Evolutionary conservation across 2,797 vertebrate species (phyloP), one percentile per base, ranked within the genome.

Genomic region (Alectoris magna): DNA sequence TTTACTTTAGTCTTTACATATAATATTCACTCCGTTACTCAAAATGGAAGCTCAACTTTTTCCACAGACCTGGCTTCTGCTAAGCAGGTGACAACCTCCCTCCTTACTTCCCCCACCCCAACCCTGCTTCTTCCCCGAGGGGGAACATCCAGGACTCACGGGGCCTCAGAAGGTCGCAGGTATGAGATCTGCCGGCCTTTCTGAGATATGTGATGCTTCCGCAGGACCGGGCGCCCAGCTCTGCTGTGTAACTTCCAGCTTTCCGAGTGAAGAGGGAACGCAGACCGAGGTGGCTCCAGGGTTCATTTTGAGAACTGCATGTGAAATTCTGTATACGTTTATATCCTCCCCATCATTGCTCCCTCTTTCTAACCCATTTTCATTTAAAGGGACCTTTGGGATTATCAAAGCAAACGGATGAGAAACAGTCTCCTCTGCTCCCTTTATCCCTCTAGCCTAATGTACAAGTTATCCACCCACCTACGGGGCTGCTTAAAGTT

Each of bases 1-100:
- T 99, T 99, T 97, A 97, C 97, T 97, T 95, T 96, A 97, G 97
- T 98, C 98, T 97, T 96, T 96, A 95, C 96, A 96, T 97, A 98
- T 96, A 97, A 95, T 97, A 94, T 96, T 98, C 97, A 97, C 96
- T 97, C 97, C 98, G 97, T 98, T 97, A 98, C 97, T 98, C 97
- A 97, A 98, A 98, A 96, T 97, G 98, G 98, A 98, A 98, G 98
- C 97, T 95, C 98, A 97, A 96, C 97, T 97, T 98, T 95, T 94
- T 41, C 96, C 97, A 96, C 92, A 82, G 88, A 94, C 90, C 91
- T 55, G 94, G 93, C 93, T 95, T 91, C 91, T 96, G 93, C 92
- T 91, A 96, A 96, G 94, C 83, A 90, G 95, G 92, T 90, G 79
- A 69, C 82, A 26, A 38, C 18, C 49, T 70, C 60, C 90, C 90